Percentiles rank a stretch among this genome's conserved stretches.
These are phyloP conservation scores for Neostethus bicornis DNA, from an alignment of 2,797 vertebrate species.

Conservation along the genomic window DNA sequence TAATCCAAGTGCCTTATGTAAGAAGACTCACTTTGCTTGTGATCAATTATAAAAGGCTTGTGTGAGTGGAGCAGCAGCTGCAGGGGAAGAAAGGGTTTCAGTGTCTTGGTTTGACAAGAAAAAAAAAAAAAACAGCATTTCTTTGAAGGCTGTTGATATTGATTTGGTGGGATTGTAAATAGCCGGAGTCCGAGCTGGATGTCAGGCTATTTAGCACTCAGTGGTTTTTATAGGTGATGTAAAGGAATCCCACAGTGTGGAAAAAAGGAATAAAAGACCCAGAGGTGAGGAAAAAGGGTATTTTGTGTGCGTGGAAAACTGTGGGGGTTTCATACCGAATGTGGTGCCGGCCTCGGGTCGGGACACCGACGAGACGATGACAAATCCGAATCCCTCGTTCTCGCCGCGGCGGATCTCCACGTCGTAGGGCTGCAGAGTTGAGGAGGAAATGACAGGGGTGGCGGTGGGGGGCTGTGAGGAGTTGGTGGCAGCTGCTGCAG, in stretches of 20 bases:
- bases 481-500: constrained; percentile 69
- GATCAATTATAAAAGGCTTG: constrained; percentile 75
- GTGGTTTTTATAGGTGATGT: constrained; percentile 49
- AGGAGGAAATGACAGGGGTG: constrained; percentile 62
- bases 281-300: constrained; percentile 34
- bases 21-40: constrained; percentile 69
- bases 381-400: constrained; percentile 96
- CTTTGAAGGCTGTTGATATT: constrained; percentile 61
- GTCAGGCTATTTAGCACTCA: constrained; percentile 50
- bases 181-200: constrained; percentile 50
- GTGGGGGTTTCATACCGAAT: constrained; percentile 85
- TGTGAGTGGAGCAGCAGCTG: constrained; percentile 56
- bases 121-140: constrained; percentile 51
- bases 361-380: constrained; percentile 97
- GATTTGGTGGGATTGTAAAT: constrained; percentile 64
- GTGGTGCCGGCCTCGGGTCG: constrained; percentile 94
- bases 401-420: constrained; percentile 96
- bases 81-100: constrained; percentile 56
- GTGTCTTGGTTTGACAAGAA: constrained; percentile 62
- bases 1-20: constrained; percentile 73
- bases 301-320: constrained; percentile 19
- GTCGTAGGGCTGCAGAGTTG: constrained; percentile 90
- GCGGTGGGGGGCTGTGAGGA: constrained; percentile 59
- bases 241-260: constrained; percentile 40
- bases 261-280: constrained; percentile 55